Percentiles rank a stretch among this genome's conserved stretches.
These are phyloP conservation scores for Limnodromus scolopaceus DNA, from an alignment of 2,797 vertebrate species.

Conservation along the genomic window DNA sequence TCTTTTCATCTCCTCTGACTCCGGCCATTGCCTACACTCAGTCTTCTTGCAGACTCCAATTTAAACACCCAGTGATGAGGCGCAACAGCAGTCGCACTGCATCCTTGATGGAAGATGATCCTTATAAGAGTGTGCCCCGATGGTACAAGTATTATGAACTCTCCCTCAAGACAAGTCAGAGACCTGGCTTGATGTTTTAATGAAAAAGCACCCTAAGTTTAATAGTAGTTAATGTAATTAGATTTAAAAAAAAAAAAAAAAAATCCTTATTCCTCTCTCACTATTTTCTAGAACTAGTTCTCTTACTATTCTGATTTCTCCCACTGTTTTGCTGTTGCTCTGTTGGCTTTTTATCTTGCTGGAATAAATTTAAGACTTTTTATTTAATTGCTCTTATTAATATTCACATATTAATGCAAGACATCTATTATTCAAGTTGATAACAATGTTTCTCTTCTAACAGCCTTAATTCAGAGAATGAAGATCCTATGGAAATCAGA, in stretches of 20 bases:
- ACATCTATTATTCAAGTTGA: conserved; percentile 32
- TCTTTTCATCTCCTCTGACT: background rate
- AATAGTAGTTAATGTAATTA: background rate
- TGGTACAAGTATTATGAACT: background rate
- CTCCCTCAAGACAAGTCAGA: background rate
- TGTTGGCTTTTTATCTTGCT: conserved; percentile 4
- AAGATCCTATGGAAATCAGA: conserved; percentile 24
- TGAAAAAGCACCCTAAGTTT: background rate
- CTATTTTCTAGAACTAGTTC: background rate
- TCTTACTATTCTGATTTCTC: background rate
- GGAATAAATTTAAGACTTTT: conserved; percentile 32
- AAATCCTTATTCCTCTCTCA: background rate
- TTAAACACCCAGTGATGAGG: background rate
- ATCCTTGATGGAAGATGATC: background rate
- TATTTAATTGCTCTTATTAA: conserved; percentile 52
- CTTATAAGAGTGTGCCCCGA: background rate
- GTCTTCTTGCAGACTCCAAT: background rate
- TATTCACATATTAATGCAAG: conserved; percentile 36
- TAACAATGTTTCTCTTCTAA: conserved; percentile 27
- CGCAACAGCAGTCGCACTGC: background rate
- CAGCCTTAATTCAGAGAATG: background rate
- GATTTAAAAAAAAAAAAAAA: background rate
- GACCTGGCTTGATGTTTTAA: background rate
- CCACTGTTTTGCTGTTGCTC: background rate
- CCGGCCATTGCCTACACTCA: background rate